phyloP scores from a whole-genome alignment of 2,797 vertebrate species.

The Eulemur mongoz region DNA sequence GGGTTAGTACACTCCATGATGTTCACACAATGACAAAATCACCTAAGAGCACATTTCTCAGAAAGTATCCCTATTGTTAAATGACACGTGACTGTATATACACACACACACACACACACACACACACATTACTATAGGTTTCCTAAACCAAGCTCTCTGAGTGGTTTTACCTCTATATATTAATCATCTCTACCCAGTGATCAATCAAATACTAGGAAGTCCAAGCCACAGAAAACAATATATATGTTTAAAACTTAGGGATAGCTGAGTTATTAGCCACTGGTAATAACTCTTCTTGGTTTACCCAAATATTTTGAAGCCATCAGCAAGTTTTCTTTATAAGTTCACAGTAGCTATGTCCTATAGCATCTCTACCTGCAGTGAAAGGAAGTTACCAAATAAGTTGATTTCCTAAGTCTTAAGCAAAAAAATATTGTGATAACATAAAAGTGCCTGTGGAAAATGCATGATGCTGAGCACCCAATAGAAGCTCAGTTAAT shows the following conservation, averaged over 20 bases:
- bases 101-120: neutral
- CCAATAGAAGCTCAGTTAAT: constrained; percentile 56
- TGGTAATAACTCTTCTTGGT: neutral
- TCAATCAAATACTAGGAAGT: neutral
- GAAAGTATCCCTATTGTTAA: neutral
- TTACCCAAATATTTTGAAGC: constrained; percentile 32
- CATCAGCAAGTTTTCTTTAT: neutral
- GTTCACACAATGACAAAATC: neutral
- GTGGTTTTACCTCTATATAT: neutral
- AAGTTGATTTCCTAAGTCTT: constrained; percentile 57
- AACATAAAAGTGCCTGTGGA: constrained; percentile 40
- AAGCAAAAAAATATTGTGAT: neutral
- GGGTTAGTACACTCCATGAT: neutral
- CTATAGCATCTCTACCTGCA: constrained; percentile 23
- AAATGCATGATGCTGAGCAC: constrained; percentile 41
- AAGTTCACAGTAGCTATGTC: neutral
- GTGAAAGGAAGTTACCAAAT: constrained; percentile 49
- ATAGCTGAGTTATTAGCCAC: neutral
- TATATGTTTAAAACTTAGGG: neutral
- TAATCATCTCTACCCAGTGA: neutral
- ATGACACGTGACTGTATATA: neutral
- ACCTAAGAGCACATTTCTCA: neutral
- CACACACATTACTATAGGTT: neutral
- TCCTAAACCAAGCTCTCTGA: neutral
- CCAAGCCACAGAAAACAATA: neutral